Conservation (phyloP, 2,113 vertebrate genomes). For the Corythornis vintsioides region DNA sequence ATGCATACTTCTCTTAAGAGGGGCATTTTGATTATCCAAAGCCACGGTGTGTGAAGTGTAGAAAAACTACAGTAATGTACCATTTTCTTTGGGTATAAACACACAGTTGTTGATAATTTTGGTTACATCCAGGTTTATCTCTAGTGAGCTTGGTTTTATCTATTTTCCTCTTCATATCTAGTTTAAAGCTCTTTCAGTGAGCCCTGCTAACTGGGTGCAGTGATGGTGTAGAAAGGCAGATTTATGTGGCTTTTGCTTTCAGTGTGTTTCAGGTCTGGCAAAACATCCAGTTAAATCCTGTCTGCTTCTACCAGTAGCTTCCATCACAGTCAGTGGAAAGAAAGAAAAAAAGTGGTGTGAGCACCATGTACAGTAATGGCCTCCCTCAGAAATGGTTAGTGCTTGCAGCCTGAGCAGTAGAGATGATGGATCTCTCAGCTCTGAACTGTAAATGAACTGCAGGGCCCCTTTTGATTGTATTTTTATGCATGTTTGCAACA, state of each 20-base stretch:
- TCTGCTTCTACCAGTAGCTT: not conserved
- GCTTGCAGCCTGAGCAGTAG: not conserved
- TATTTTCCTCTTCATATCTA: not conserved
- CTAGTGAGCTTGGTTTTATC: not conserved
- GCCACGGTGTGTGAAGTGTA: not conserved
- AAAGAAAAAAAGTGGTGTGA: not conserved
- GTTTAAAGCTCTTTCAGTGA: not conserved
- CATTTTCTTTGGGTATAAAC: not conserved
- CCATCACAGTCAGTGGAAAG: not conserved
- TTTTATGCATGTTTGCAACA: not conserved
- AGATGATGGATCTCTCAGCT: not conserved
- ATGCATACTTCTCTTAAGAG: not conserved
- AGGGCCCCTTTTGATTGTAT: not conserved
- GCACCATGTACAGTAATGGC: too few relatives aligned
- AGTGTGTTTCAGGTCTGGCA: not conserved
- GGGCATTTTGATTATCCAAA: slow-evolving; percentile 6
- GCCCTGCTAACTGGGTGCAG: not conserved
- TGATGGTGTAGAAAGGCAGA: not conserved
- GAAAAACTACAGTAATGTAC: not conserved
- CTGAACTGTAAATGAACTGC: not conserved
- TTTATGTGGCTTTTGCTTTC: not conserved
- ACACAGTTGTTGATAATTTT: not conserved
- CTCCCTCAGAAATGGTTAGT: not conserved
- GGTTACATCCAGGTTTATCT: not conserved
- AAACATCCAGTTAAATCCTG: not conserved